Evolutionary conservation across 1,140 invertebrate genomes (phyloP).

Genomic region (Gonioctena quinquepunctata): DNA sequence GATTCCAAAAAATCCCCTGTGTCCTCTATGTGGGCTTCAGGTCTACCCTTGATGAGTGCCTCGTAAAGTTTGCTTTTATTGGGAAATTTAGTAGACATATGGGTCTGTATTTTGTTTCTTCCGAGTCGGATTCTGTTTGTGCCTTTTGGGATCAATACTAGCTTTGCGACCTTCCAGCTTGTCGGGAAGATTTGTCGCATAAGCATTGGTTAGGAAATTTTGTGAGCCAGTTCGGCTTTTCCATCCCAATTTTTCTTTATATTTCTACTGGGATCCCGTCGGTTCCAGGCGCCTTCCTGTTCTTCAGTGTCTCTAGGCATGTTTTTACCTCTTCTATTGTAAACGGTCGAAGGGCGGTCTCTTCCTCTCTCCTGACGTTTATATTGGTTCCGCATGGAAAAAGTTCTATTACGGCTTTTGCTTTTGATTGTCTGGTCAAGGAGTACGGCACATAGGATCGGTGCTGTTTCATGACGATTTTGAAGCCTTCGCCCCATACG

Average conservation of each 20-base stretch:
- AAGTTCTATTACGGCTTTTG: neutral
- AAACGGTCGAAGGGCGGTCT: neutral
- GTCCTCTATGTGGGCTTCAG: neutral
- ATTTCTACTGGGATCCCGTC: slow-evolving; percentile 16
- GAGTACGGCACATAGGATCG: neutral
- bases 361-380: neutral
- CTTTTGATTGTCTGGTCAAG: neutral
- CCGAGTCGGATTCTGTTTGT: neutral
- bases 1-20: neutral
- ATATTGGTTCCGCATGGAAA: neutral
- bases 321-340: neutral
- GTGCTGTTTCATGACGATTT: neutral
- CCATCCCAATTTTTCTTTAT: neutral
- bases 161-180: neutral
- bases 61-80: neutral
- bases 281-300: slow-evolving; percentile 6
- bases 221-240: neutral
- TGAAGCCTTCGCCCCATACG: slow-evolving; percentile 17
- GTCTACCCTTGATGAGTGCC: neutral
- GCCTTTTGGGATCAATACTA: neutral
- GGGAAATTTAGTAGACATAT: neutral
- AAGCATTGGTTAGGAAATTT: neutral
- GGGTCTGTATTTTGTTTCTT: neutral
- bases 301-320: neutral
- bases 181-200: neutral